Conservation (phyloP, 2,888 invertebrate species). For the Zygogramma bicolorata region DNA sequence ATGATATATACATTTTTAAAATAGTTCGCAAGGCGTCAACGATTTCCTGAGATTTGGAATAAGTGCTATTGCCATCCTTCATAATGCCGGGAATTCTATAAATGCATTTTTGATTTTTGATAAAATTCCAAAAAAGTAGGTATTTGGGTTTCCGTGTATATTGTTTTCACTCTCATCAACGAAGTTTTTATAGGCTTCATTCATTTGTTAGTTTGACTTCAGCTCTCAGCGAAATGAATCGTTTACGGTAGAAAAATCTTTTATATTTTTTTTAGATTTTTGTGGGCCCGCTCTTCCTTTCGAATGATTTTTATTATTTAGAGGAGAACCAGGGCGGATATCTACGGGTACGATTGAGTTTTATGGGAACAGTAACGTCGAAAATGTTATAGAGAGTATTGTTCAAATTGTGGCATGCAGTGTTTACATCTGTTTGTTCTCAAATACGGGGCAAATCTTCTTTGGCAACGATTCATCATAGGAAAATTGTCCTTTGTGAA, state of each 20-base stretch:
- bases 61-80: neutral
- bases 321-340: slow-evolving; percentile 15
- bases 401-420: neutral
- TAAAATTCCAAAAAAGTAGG: slow-evolving; percentile 4
- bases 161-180: neutral
- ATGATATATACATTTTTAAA: slow-evolving; percentile 5
- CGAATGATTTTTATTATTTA: neutral
- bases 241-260: neutral
- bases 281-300: too few species aligned
- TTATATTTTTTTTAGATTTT: neutral
- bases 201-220: slow-evolving; percentile 10
- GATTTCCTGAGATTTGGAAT: neutral
- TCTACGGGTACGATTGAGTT: neutral
- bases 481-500: slow-evolving; percentile 8
- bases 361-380: neutral
- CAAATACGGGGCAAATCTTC: too few species aligned
- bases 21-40: neutral
- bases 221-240: neutral
- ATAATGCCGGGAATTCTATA: neutral
- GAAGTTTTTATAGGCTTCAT: slow-evolving; percentile 6
- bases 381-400: neutral
- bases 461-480: slow-evolving; percentile 12
- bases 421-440: too few species aligned
- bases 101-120: neutral
- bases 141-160: neutral